Evolutionary conservation across 2,888 invertebrate genomes (phyloP), one percentile per base, ranked within the genome.

Genomic region (Venustoraphidia nigricollis): DNA sequence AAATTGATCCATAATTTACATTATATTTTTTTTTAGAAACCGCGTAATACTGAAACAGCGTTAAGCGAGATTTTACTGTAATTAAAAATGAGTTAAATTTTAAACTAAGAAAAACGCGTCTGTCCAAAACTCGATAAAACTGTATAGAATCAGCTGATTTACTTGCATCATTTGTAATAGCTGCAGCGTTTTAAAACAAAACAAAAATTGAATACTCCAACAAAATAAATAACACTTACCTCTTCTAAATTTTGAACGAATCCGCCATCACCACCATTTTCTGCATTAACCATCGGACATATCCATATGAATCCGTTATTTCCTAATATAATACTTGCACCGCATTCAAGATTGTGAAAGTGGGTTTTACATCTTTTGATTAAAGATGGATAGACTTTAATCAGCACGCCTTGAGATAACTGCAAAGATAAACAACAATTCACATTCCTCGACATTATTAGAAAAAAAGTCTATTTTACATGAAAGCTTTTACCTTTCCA

Each of bases 251-350:
- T 83, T 59, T 87, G 83, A 1, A 80, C 76, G 60, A 87, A 90
- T 13, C 88, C 88, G 36, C 83, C 83, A 27, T 77, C 77, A 42
- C 73, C 76, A 41, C 75, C 75, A 51, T 81, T 77, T 34, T 78
- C 78, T 46, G 78, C 77, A 41, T 73, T 70, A 8, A 72, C 69
- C 6, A 71, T 75, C 0, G 91, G 86, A 50, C 83, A 83, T 49
- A 97, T 83, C 94, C 95, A 98, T 53, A 98, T 82, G 59, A 83
- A 93, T 0, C 98, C 98, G 66, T 97, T 96, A 62, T 93, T 94
- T 8, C 97, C 97, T 27, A 98, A 75, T 51, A 98, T 94, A 17
- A 97, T 71, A 51, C 88, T 89, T 1, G 89, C 88, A 1, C 96
- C 96, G 62, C 89, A 88, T 0, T 89, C 82, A 47, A 98, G 69